Evolutionary conservation across 1,140 invertebrate genomes (phyloP).

Genomic region (Cryptotermes secundus): DNA sequence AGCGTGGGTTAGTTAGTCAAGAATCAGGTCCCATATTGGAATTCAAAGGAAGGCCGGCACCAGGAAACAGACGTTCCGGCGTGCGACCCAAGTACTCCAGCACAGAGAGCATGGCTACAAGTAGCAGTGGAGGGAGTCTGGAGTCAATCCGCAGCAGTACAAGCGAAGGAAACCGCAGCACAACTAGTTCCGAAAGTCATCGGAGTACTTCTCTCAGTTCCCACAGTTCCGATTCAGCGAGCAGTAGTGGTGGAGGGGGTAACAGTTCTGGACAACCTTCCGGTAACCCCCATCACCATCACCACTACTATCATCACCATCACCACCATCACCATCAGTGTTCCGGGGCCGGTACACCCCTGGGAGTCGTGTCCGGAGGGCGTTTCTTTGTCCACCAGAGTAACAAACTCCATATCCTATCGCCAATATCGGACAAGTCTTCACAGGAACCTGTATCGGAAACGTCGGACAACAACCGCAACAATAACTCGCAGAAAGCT

Average conservation of each 20-base stretch:
- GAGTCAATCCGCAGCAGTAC: conserved; percentile 79
- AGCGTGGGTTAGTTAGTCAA: conserved; percentile 52
- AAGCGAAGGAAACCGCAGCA: conserved; percentile 77
- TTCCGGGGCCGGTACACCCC: conserved; percentile 34
- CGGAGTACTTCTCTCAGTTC: conserved; percentile 78
- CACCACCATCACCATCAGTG: conserved; percentile 41
- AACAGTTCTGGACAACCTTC: background rate
- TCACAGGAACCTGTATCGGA: conserved; percentile 80
- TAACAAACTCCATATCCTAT: conserved; percentile 77
- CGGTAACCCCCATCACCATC: conserved; percentile 32
- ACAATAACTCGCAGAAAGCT: conserved; percentile 72
- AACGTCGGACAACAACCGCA: conserved; percentile 73
- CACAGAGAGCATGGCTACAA: conserved; percentile 82
- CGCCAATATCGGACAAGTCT: conserved; percentile 88
- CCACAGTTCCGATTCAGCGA: conserved; percentile 76
- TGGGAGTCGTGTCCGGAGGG: conserved; percentile 48
- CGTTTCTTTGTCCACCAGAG: conserved; percentile 62
- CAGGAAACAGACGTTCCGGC: conserved; percentile 49
- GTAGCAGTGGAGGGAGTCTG: conserved; percentile 75
- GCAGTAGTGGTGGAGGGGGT: conserved; percentile 49
- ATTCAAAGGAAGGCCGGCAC: conserved; percentile 56
- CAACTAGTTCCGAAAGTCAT: conserved; percentile 74
- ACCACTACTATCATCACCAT: conserved; percentile 40
- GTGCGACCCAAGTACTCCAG: conserved; percentile 71
- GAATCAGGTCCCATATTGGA: conserved; percentile 64